Evolutionary conservation across 2,797 vertebrate species (phyloP), one percentile per base, ranked within the genome.

Genomic region (Coendou prehensilis): DNA sequence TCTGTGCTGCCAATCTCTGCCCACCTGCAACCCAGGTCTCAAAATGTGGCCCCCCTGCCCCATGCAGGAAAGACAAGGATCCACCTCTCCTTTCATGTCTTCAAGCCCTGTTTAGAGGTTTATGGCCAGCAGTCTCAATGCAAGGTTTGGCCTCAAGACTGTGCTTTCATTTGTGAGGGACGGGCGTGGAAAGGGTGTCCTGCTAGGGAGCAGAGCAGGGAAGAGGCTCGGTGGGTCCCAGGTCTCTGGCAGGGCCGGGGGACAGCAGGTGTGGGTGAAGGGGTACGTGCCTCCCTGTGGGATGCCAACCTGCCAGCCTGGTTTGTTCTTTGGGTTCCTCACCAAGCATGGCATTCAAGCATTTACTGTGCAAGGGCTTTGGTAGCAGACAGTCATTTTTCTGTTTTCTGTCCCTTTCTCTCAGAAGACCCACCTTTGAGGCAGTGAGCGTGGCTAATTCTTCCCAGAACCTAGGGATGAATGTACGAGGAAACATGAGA

Each of bases 381-480:
- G 78, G 33, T 82, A 33, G 52, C 61, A 30, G 75, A 61, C n/a
- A 76, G 52, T 30, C 85, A 2, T 9, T 59, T 6, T 67, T 75
- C 18, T 82, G 50, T 64, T 78, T 86, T 79, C 63, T 54, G 81
- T 86, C n/a, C 47, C 0, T 91, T 94, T 80, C 71, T 80, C 78
- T 63, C 11, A 47, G 85, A 83, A 87, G 80, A 56, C 28, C 37
- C 22, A 75, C 33, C 63, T 33, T 75, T 37, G 30, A 47, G 20
- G 30, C 28, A 57, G 18, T n/a, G 54, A 63, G 23, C 50, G 13
- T 61, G 64, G 59, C 64, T 82, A 59, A 50, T 75, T 94, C 56
- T 97, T 90, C 75, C 41, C 71, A 88, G 91, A 86, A 78, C 22
- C 23, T 33, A 52, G 9, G 28, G 23, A 33, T 82, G 28, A 63